Conservation (phyloP, 2,797 vertebrate genomes). For the Clamator glandarius region DNA sequence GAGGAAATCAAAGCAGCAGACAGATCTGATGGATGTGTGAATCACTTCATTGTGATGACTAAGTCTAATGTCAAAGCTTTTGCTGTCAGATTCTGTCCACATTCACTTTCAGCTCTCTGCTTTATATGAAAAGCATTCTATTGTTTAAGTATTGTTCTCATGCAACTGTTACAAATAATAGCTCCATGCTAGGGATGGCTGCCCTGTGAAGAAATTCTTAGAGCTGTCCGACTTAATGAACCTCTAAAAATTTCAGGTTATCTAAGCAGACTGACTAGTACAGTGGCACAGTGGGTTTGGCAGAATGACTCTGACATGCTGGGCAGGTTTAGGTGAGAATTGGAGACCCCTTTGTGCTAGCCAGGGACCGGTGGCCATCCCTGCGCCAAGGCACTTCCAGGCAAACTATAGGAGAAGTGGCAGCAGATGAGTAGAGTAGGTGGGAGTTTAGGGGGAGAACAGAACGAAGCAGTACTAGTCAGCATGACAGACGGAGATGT, state of each 20-base stretch:
- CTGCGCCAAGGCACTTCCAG: neutral
- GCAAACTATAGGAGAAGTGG: neutral
- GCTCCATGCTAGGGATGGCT: neutral
- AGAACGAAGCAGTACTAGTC: neutral
- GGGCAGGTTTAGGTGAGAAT: neutral
- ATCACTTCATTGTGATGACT: neutral
- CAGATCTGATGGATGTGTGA: neutral
- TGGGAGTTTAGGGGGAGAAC: neutral
- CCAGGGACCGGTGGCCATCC: neutral
- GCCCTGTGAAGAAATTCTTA: neutral
- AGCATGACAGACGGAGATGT: constrained; percentile 1
- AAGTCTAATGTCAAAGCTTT: constrained; percentile 1
- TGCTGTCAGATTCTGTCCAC: neutral
- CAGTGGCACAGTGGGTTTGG: neutral
- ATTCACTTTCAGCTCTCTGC: neutral
- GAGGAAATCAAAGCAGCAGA: neutral
- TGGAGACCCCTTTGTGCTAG: neutral
- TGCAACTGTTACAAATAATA: neutral
- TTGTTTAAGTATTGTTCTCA: neutral
- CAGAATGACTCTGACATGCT: neutral
- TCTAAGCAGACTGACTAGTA: neutral
- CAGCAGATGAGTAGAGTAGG: constrained; percentile 30
- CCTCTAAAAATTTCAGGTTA: neutral
- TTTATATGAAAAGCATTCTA: neutral
- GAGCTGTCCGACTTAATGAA: neutral